Conservation (phyloP, 2,113 vertebrate genomes). For the Dolichotis patagonum region DNA sequence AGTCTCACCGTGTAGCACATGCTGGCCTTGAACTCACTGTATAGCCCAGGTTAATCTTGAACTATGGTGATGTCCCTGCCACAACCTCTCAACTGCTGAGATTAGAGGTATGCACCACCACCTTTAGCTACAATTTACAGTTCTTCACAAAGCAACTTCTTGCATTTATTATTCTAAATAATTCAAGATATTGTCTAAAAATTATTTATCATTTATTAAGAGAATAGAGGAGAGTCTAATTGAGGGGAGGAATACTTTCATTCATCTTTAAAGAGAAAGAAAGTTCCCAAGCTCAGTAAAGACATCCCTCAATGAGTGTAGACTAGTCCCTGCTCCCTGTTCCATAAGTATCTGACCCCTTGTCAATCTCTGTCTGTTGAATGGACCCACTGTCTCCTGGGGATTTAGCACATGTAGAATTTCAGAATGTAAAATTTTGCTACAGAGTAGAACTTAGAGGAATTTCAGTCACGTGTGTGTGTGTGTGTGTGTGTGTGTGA, state of each 20-base stretch:
- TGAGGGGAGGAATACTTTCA: neutral
- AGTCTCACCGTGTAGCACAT: neutral
- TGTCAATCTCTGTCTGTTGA: neutral
- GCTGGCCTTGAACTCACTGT: neutral
- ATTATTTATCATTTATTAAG: neutral
- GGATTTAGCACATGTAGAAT: neutral
- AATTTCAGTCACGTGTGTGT: neutral
- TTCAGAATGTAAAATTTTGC: neutral
- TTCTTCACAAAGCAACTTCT: neutral
- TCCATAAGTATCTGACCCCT: no score
- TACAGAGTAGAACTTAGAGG: neutral
- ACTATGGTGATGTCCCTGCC: neutral
- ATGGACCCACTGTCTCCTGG: rapidly evolving
- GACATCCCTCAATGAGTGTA: no score
- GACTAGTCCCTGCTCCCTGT: neutral
- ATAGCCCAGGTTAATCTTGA: neutral
- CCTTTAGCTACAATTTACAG: neutral
- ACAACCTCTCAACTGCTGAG: neutral
- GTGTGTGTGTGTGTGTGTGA: neutral
- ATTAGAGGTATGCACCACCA: neutral
- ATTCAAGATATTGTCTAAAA: neutral
- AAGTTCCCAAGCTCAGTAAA: no score
- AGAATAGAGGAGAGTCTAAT: neutral
- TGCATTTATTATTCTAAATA: neutral
- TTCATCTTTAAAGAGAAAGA: neutral